Conservation (phyloP, 2,113 vertebrate species). For the Eretmochelys imbricata region DNA sequence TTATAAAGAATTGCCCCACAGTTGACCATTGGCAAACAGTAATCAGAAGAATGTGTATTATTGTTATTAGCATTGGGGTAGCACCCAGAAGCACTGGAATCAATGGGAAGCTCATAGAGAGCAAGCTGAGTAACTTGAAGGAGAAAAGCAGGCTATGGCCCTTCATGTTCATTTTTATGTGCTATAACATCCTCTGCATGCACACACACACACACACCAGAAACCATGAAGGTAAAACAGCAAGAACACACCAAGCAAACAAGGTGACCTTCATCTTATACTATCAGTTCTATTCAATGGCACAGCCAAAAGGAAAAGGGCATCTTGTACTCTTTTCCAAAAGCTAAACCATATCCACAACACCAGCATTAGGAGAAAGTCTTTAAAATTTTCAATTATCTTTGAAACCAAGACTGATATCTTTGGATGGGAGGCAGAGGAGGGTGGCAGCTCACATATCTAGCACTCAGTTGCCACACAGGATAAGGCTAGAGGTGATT, state of each 20-base stretch:
- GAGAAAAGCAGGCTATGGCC: not conserved
- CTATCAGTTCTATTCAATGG: not conserved
- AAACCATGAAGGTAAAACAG: not conserved
- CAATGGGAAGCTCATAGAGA: not conserved
- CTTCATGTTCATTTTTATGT: not conserved
- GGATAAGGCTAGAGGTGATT: not conserved
- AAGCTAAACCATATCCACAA: not conserved
- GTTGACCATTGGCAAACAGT: not conserved
- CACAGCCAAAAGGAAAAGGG: not conserved
- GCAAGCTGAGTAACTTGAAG: not conserved
- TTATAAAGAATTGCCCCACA: not conserved
- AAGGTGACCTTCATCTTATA: not conserved
- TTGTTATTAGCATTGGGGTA: not conserved
- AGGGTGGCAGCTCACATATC: not conserved
- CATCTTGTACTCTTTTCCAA: not conserved
- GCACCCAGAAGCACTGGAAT: not conserved
- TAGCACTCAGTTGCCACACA: not conserved
- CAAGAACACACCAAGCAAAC: not conserved
- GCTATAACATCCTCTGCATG: not conserved
- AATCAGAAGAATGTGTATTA: not conserved
- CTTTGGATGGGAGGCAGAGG: not conserved
- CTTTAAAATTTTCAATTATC: not conserved
- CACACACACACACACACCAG: accelerated
- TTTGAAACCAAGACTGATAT: not conserved
- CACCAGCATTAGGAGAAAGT: too few species aligned